phyloP scores from a whole-genome alignment of 2,888 invertebrate species.

The Pimpla rufipes region DNA sequence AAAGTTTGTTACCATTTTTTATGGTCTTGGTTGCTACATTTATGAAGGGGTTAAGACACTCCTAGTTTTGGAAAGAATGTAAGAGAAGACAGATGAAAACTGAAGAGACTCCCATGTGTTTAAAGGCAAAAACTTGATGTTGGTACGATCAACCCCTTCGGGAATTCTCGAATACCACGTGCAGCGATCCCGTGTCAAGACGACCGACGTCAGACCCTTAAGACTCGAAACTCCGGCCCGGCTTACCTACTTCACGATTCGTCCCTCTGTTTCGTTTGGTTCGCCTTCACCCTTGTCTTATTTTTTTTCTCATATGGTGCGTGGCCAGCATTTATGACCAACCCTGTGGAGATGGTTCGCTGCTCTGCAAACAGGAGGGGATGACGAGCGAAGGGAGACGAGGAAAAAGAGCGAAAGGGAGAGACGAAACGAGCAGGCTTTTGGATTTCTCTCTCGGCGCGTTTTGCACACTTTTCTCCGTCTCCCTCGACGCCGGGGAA shows the following conservation, averaged over 20 bases:
- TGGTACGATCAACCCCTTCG: not conserved
- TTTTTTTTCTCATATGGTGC: slow-evolving; percentile 76
- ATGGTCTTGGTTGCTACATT: not conserved
- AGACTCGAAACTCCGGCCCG: not conserved
- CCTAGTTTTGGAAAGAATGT: not conserved
- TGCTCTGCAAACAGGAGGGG: slow-evolving; percentile 17
- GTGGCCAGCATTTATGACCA: slow-evolving; percentile 80
- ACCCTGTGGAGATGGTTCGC: slow-evolving; percentile 32
- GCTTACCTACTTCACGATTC: not conserved
- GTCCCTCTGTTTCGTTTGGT: slow-evolving; percentile 19
- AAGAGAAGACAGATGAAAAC: not conserved
- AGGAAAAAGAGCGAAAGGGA: slow-evolving; percentile 10
- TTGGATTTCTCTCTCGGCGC: slow-evolving; percentile 23
- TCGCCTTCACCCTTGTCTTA: slow-evolving; percentile 15
- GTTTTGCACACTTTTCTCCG: slow-evolving; percentile 17
- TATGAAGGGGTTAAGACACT: not conserved
- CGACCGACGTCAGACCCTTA: not conserved
- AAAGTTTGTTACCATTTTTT: not conserved
- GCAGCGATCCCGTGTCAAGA: slow-evolving; percentile 2
- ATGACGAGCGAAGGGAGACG: not conserved
- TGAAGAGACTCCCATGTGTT: not conserved
- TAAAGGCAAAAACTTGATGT: not conserved
- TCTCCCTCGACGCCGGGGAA: slow-evolving; percentile 36
- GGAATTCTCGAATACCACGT: not conserved
- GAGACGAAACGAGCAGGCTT: slow-evolving; percentile 19